Percentiles rank a stretch among this genome's conserved stretches.
Conservation (phyloP, 2,113 vertebrate genomes). For the Lichenostomus cassidix region DNA sequence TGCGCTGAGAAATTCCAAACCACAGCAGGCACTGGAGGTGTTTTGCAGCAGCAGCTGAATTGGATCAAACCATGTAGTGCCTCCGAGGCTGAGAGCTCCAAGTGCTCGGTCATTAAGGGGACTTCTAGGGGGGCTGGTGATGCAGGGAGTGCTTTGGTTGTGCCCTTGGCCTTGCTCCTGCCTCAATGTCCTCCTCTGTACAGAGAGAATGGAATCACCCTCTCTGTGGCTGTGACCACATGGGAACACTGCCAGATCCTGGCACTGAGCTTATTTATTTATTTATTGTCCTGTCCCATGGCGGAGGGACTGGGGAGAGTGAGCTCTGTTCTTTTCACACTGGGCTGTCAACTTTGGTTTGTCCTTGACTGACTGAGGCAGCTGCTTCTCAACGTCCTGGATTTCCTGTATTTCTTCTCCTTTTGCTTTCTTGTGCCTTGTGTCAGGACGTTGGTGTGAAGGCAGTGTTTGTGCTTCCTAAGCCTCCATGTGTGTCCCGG, state of each 20-base stretch:
- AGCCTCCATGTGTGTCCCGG: neutral
- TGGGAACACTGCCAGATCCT: fast-evolving
- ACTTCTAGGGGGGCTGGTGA: neutral
- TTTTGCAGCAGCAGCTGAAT: slow-evolving; percentile 15
- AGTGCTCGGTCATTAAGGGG: neutral
- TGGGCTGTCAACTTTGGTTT: neutral
- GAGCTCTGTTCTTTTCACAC: neutral
- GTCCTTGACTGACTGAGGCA: neutral
- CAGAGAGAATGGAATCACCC: neutral
- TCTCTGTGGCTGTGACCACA: neutral
- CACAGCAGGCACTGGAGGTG: neutral
- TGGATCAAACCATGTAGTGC: neutral
- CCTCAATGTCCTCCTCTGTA: neutral
- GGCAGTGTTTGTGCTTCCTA: neutral
- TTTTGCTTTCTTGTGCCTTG: neutral
- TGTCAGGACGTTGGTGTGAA: neutral
- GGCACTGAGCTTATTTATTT: neutral
- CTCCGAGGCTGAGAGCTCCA: neutral
- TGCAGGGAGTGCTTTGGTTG: neutral
- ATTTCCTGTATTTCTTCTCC: neutral
- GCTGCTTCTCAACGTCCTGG: neutral
- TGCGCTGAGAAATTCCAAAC: neutral
- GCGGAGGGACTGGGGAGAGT: neutral
- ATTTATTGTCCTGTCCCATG: neutral
- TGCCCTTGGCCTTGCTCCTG: neutral